Evolutionary conservation across 2,797 vertebrate species (phyloP).

Genomic region (Cirrhinus mrigala): DNA sequence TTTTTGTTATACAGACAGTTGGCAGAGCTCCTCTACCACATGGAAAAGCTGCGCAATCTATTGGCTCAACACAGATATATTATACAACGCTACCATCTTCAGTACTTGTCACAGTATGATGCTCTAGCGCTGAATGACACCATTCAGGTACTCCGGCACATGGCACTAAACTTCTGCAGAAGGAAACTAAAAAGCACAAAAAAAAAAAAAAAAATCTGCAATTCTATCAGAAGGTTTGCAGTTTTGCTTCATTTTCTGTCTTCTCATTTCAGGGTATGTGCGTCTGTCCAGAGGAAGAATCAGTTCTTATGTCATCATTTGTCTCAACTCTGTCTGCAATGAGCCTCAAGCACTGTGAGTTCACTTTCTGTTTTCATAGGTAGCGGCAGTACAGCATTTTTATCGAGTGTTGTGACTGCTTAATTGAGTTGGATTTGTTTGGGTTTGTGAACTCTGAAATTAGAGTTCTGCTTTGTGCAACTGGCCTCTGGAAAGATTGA

Average conservation of each 20-base stretch:
- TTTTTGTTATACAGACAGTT: constrained; percentile 75
- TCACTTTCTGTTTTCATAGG: background rate
- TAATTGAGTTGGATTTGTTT: background rate
- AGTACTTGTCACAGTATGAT: constrained; percentile 90
- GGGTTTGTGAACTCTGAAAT: background rate
- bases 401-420: too few relatives aligned
- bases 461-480: background rate
- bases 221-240: too few relatives aligned
- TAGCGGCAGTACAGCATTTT: background rate
- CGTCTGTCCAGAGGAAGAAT: constrained; percentile 95
- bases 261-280: constrained; percentile 81
- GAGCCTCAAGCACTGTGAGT: constrained; percentile 80
- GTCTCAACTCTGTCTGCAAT: constrained; percentile 87
- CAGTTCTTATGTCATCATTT: constrained; percentile 89
- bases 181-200: background rate
- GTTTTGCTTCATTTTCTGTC: background rate
- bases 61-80: constrained; percentile 73
- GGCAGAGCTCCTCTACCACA: constrained; percentile 87
- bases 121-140: constrained; percentile 88
- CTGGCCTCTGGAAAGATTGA: too few relatives aligned
- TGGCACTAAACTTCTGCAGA: background rate
- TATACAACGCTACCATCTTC: constrained; percentile 88
- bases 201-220: background rate
- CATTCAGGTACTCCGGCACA: constrained; percentile 83
- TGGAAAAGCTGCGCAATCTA: constrained; percentile 83